Percentiles rank a stretch among this genome's conserved stretches.
Evolutionary conservation across 1,140 invertebrate genomes (phyloP).

Genomic region (Neoseiulus cucumeris): DNA sequence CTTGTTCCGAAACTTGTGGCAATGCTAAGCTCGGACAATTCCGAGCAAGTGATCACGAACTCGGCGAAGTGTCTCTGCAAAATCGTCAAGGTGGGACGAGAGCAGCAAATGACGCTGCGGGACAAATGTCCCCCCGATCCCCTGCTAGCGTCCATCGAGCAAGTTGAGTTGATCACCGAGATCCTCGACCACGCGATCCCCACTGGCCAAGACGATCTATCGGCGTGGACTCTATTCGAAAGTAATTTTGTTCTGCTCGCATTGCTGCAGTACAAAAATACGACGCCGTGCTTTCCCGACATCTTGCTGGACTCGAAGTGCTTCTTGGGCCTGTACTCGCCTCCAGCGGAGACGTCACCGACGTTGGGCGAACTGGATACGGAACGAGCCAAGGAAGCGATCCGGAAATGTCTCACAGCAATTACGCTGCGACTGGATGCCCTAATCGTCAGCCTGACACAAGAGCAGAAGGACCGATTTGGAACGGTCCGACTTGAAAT

Average conservation of each 20-base stretch:
- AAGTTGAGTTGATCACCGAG: not conserved
- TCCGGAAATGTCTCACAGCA: not conserved
- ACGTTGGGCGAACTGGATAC: not conserved
- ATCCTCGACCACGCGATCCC: not conserved
- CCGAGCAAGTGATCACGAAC: slow-evolving; percentile 3
- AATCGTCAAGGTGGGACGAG: slow-evolving; percentile 6
- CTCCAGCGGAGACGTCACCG: not conserved
- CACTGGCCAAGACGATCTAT: not conserved
- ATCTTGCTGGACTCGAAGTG: not conserved
- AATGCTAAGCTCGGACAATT: not conserved
- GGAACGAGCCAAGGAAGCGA: not conserved
- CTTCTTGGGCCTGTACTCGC: not conserved
- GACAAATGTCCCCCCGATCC: slow-evolving; percentile 4
- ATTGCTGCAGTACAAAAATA: not conserved
- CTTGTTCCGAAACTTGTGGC: not conserved
- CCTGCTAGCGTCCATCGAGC: not conserved
- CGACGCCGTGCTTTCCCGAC: not conserved
- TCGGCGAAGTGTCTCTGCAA: slow-evolving; percentile 8
- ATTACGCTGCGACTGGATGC: not conserved
- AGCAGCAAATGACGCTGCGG: not conserved
- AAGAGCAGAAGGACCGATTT: not conserved
- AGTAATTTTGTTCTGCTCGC: not conserved
- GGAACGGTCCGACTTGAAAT: not conserved
- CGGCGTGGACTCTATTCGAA: not conserved
- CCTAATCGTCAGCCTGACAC: not conserved